Percentiles rank a stretch among this genome's conserved stretches.
These are phyloP conservation scores for Pogonophryne albipinna DNA, from an alignment of 2,797 vertebrate species.

Conservation along the genomic window DNA sequence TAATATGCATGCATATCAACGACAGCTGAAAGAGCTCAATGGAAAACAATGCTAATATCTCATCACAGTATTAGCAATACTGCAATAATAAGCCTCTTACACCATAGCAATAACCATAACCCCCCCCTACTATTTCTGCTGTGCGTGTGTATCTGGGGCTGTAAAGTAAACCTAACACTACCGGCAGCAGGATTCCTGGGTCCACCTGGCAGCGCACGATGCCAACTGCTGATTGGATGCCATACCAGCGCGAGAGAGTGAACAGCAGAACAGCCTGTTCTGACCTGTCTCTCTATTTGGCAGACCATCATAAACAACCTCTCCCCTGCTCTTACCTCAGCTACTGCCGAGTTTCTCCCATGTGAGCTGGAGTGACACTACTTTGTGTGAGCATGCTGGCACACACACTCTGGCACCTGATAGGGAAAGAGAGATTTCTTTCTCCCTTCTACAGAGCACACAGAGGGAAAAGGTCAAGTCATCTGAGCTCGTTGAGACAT, in stretches of 20 bases:
- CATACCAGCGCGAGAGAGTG: conserved; percentile 41
- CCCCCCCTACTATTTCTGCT: background rate
- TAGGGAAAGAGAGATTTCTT: conserved; percentile 41
- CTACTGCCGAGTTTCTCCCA: conserved; percentile 24
- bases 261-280: conserved; percentile 75
- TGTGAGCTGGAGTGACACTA: conserved; percentile 40
- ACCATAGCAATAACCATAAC: conserved; percentile 39
- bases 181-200: conserved; percentile 55
- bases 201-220: conserved; percentile 67
- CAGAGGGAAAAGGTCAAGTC: conserved; percentile 27
- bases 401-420: conserved; percentile 13
- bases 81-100: conserved; percentile 15
- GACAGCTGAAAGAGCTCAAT: background rate
- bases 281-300: conserved; percentile 66
- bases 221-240: conserved; percentile 67
- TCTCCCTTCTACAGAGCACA: conserved; percentile 18
- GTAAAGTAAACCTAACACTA: conserved; percentile 60
- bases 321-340: conserved; percentile 36
- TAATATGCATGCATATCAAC: background rate
- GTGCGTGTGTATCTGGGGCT: conserved; percentile 38
- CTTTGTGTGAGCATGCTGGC: conserved; percentile 1
- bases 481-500: conserved; percentile 9
- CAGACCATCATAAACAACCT: conserved; percentile 62
- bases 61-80: conserved; percentile 2
- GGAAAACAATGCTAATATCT: conserved; percentile 15